phyloP scores from a whole-genome alignment of 2,797 vertebrate genomes.

The Protosalanx chinensis region DNA sequence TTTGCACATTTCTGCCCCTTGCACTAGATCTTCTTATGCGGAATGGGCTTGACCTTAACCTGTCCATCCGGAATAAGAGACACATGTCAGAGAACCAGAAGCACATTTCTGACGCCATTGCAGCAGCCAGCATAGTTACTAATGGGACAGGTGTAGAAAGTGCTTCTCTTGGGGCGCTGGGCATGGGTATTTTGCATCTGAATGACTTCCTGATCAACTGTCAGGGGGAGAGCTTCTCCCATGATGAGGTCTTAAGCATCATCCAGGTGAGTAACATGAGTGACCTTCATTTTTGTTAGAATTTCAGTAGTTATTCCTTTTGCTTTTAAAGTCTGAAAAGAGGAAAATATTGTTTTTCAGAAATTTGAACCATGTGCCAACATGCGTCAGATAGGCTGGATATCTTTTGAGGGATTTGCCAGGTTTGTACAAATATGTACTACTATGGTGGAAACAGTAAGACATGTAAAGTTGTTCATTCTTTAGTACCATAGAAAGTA shows the following conservation, averaged over 20 bases:
- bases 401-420: conserved; percentile 98
- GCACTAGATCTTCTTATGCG: conserved; percentile 88
- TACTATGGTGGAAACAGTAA: no score
- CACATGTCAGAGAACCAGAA: conserved; percentile 96
- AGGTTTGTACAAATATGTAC: conserved; percentile 61
- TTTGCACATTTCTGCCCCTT: neutral
- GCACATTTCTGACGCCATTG: conserved; percentile 97
- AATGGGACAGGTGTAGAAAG: conserved; percentile 96
- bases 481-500: neutral
- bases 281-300: neutral
- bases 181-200: conserved; percentile 89
- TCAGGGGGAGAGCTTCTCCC: conserved; percentile 90
- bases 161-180: conserved; percentile 85
- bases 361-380: conserved; percentile 92
- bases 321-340: conserved; percentile 31
- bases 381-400: conserved; percentile 95
- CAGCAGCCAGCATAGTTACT: conserved; percentile 94
- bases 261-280: conserved; percentile 81
- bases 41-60: conserved; percentile 91
- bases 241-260: conserved; percentile 93
- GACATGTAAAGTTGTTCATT: no score
- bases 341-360: conserved; percentile 60
- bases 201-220: conserved; percentile 96
- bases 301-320: neutral
- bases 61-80: conserved; percentile 93